Evolutionary conservation across 2,888 invertebrate species (phyloP), one percentile per base, ranked within the genome.

Genomic region (Epinotia nisella): DNA sequence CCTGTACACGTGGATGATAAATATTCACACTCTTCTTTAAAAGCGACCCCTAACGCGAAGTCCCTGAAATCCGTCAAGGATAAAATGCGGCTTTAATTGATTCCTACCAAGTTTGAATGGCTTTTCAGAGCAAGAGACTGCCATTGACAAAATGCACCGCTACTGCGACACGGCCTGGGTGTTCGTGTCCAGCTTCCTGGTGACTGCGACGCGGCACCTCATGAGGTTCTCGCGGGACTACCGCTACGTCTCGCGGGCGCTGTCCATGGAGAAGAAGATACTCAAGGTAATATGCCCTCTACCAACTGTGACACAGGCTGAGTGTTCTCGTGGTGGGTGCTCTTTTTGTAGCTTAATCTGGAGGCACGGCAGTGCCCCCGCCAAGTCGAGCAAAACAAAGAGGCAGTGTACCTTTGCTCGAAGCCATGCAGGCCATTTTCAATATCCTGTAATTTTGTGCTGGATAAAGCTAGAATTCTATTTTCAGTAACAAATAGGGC

Each of bases 141-240:
- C 90, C 69, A 85, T 93, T 71, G 92, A 94, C 61, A 95, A 95
- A 76, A 67, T 96, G 19, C 86, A 81, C 69, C 80, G 81, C 1
- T 78, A 80, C 65, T 3, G 80, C 66, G 87, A 95, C 78, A 95
- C 96, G 81, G 83, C 94, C 21, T 95, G 95, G 94, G 96, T 96
- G 21, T 96, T 98, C 80, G 87, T 98, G 70, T 96, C 96, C 77
- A 97, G 98, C 81, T 86, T 95, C 7, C 94, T 99, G 87, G 96
- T 98, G 68, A 97, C 98, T 24, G 84, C 97, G 67, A 98, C 98
- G 2, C 95, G 95, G 70, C 95, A 96, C 80, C 93, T 99, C 72
- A 98, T 99, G 93, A 95, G 95, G 80, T 96, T 97, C 81, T 99
- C 99, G 0, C 95, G 97, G 70, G 99, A 99, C 89, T 99, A 99